phyloP scores from a whole-genome alignment of 2,113 vertebrate species.

The Haliaeetus leucogaster region DNA sequence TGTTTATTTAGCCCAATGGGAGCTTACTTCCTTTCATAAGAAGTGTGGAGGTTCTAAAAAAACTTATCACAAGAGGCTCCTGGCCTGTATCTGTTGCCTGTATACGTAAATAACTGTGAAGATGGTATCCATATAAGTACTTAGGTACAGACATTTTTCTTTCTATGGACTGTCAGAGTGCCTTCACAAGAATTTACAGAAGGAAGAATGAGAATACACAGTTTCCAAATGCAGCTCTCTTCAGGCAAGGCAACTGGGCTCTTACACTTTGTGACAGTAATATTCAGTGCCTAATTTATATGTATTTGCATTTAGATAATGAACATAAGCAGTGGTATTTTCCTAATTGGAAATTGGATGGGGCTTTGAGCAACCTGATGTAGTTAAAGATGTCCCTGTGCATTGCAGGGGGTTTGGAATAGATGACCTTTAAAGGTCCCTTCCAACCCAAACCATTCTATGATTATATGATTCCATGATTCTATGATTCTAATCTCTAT shows the following conservation, averaged over 20 bases:
- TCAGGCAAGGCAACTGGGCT: not conserved
- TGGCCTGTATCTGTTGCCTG: not conserved
- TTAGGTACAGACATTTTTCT: not conserved
- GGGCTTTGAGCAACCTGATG: not conserved
- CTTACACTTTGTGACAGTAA: not conserved
- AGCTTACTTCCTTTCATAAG: not conserved
- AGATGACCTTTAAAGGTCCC: not conserved
- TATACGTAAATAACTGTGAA: not conserved
- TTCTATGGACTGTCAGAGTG: not conserved
- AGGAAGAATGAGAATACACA: not conserved
- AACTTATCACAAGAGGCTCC: not conserved
- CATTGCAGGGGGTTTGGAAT: not conserved
- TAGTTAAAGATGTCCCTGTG: not conserved
- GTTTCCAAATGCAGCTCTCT: not conserved
- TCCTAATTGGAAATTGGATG: not conserved
- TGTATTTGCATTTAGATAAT: not conserved
- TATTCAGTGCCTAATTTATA: not conserved
- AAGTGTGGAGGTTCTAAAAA: not conserved
- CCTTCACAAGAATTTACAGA: not conserved
- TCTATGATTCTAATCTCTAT: not conserved
- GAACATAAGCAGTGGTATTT: not conserved
- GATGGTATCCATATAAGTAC: not conserved
- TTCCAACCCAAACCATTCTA: not conserved
- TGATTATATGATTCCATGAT: not conserved
- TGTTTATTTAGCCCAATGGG: not conserved